phyloP scores from a whole-genome alignment of 2,888 invertebrate species.

The Meloe dianella region DNA sequence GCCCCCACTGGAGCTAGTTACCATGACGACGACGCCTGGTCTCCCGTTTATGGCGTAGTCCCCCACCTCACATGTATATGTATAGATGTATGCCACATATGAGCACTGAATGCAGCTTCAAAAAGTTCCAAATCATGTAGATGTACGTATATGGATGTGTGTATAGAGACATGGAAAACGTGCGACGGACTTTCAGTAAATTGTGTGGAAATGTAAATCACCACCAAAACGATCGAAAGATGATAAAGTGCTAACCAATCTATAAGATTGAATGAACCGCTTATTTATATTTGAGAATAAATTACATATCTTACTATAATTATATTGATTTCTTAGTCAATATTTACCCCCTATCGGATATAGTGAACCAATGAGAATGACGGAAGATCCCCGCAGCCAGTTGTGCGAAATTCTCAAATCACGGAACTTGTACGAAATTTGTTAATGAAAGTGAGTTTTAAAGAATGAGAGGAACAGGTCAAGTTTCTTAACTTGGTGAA shows the following conservation, averaged over 20 bases:
- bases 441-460: not conserved
- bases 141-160: not conserved
- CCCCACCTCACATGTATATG: conserved; percentile 28
- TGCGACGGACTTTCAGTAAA: conserved; percentile 12
- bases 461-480: conserved; percentile 28
- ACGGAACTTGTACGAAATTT: too few relatives aligned
- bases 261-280: not conserved
- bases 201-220: conserved; percentile 10
- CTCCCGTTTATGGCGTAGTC: conserved; percentile 34
- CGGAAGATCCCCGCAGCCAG: not conserved
- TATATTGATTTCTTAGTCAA: not conserved
- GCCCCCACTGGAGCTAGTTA: conserved; percentile 55
- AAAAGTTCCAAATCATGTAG: not conserved
- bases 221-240: not conserved
- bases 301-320: not conserved
- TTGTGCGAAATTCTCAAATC: too few relatives aligned
- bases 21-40: conserved; percentile 46
- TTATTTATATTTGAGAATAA: not conserved
- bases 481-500: conserved; percentile 52
- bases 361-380: not conserved
- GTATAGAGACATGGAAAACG: conserved; percentile 15
- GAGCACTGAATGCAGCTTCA: conserved; percentile 42
- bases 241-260: not conserved
- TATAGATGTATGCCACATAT: conserved; percentile 54
- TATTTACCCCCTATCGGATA: not conserved